Base-by-base conservation (phyloP, 2,113 vertebrate species). In the Ranitomeya variabilis region DNA sequence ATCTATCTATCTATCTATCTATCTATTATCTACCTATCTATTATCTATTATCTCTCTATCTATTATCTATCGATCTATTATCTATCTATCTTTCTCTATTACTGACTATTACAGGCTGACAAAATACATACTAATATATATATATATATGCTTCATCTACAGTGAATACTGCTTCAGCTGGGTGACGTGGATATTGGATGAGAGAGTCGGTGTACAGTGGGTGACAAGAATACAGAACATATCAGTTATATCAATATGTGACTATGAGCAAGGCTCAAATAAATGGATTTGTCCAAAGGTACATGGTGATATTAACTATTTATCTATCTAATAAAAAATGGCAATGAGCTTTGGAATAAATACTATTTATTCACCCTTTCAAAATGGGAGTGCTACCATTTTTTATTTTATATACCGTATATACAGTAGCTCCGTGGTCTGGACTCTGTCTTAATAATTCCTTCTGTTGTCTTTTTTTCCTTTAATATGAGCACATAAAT, bases 141-240 rank as follows among this genome's bases (percentile, higher is more conserved):
- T 7, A 69, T 10, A 45, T 52, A 16, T 26, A 54, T 74, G 59
- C 87, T 71, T 85, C 60, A 71, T 92, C 92, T 91, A 71, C 94
- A 99, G 98, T 89, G 98, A 99, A 91, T 95, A 99, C 93, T 97
- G 97, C 93, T 94, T 99, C 93, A 96, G 95, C 91, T 97, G 97
- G 91, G 95, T 99, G 91, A 99, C 96, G 7, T 99, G 97, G 97
- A 94, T 97, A 76, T 97, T 96, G 71, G 97, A 98, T 77, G 91
- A 93, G 18, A 95, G 98, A 69, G 31, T 99, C 79, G 96, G 97
- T 83, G 95, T 98, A 89, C 98, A 99, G 87, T 99, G 98, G 98
- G 91, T 96, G 82, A 96, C 94, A 62, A 96, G 98, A 90, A 94
- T 96, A 90, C 98, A 99, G 92, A 98, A 99, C 92, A 94, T 96